Percentiles rank a stretch among this genome's conserved stretches.
phyloP scores from a whole-genome alignment of 2,113 vertebrate species.

The Tylochromis polylepis region DNA sequence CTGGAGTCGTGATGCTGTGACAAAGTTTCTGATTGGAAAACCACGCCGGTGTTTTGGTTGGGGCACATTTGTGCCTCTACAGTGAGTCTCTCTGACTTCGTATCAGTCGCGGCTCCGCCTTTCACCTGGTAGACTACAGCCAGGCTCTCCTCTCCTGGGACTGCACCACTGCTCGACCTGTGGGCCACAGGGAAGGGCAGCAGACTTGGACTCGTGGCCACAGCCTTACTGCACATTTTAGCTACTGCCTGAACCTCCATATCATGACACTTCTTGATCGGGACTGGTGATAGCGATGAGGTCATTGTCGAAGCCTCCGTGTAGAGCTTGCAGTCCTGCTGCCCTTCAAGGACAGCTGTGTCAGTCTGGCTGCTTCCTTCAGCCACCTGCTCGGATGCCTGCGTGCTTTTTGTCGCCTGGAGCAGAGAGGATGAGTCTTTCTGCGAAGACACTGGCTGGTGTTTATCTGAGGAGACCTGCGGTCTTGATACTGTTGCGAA shows the following conservation, averaged over 20 bases:
- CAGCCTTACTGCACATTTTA: slow-evolving; percentile 76
- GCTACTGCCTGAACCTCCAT: slow-evolving; percentile 90
- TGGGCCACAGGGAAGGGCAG: slow-evolving; percentile 65
- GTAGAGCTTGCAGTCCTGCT: slow-evolving; percentile 59
- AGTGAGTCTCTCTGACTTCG: slow-evolving; percentile 46
- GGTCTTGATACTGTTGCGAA: background rate
- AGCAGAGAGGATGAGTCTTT: slow-evolving; percentile 13
- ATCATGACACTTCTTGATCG: slow-evolving; percentile 70
- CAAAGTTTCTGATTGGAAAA: slow-evolving; percentile 35
- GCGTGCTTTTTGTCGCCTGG: slow-evolving; percentile 31
- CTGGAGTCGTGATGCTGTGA: slow-evolving; percentile 41
- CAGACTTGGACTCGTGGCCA: slow-evolving; percentile 90
- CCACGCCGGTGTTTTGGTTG: background rate
- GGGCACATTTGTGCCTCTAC: slow-evolving; percentile 57
- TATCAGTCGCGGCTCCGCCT: background rate
- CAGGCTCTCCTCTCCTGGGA: slow-evolving; percentile 69
- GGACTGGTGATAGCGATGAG: slow-evolving; percentile 29
- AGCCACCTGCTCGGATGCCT: slow-evolving; percentile 39
- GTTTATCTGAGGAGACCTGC: slow-evolving; percentile 37
- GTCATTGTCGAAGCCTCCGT: slow-evolving; percentile 85
- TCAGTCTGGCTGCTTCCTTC: slow-evolving; percentile 20
- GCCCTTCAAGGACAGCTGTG: slow-evolving; percentile 62
- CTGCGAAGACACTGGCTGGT: slow-evolving; percentile 23
- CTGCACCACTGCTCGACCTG: slow-evolving; percentile 20
- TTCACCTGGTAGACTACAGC: slow-evolving; percentile 67